Evolutionary conservation across 2,113 vertebrate genomes (phyloP), one percentile per base, ranked within the genome.

Genomic region (Thunnus maccoyii): DNA sequence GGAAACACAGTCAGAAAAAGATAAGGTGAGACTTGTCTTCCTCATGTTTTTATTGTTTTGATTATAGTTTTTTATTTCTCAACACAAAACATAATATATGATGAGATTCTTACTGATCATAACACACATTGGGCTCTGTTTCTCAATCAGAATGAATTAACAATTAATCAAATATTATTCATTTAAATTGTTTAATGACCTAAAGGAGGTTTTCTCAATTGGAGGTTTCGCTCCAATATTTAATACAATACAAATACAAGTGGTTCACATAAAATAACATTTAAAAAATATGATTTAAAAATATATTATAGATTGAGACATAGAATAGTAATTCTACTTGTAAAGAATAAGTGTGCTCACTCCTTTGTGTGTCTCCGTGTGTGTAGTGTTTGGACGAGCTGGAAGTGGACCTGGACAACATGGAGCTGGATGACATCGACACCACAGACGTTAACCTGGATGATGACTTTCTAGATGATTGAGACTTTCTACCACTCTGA

Each of bases 351-450:
- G 22, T 1, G 22, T 47, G 46, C 8, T 41, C 36, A 41, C 36
- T 12, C 6, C n/a, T 77, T 48, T 74, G 22, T 51, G 3, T 66
- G 18, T 46, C 18, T 72, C 3, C 76, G 10, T 74, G 0, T 72
- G 0, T 55, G 32, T 27, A 99, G 98, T 92, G 72, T 71, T 94
- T 99, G 90, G 95, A 97, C 17, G 98, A 99, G 51, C 94, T 99
- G 54, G 98, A 99, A 47, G 97, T 96, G 68, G 98, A 99, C 84
- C 89, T 99, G 64, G 98, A 99, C 95, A 98, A 99, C 92, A 92
- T 99, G 94, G 98, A 99, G 64, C 92, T 99, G 85, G 98, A 98
- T 14, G 98, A 99, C 91, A 97, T 99, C 47, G 98, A 99, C 89
- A 99, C 98, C 88, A 95, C 97, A 89, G 98, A 98, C 79, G 96